A percentile compares a stretch with the other conserved stretches of the same genome.
phyloP scores from a whole-genome alignment of 2,113 vertebrate species.

The Larimichthys crocea region DNA sequence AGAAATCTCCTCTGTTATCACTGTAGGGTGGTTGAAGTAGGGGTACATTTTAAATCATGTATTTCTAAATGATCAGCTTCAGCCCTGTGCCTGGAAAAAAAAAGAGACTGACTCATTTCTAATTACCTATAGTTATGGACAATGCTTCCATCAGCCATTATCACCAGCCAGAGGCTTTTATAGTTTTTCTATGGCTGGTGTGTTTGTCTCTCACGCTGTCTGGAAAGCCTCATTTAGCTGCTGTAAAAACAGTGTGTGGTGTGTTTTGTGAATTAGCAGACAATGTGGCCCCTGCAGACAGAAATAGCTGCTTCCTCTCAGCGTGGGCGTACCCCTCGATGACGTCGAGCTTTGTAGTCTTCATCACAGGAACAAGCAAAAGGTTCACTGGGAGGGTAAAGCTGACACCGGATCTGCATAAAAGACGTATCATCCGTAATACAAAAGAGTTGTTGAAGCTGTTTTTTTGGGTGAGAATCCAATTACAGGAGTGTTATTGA shows the following conservation, averaged over 20 bases:
- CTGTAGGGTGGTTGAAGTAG: neutral
- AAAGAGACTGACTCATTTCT: slow-evolving; percentile 1
- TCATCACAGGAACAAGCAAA: slow-evolving; percentile 5
- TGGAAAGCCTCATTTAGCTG: slow-evolving; percentile 29
- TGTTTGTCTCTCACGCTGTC: slow-evolving; percentile 9
- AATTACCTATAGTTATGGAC: slow-evolving; percentile 8
- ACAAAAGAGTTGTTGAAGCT: slow-evolving; percentile 28
- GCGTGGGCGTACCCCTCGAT: slow-evolving; percentile 24
- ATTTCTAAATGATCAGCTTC: neutral
- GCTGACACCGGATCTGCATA: slow-evolving; percentile 48
- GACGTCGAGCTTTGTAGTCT: slow-evolving; percentile 32
- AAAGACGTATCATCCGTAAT: slow-evolving; percentile 41
- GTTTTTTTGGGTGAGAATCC: slow-evolving; percentile 19
- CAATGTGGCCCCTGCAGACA: slow-evolving; percentile 51
- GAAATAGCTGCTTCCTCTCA: slow-evolving; percentile 45
- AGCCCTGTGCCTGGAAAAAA: neutral
- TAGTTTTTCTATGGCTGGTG: slow-evolving; percentile 18
- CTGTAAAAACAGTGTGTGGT: slow-evolving; percentile 21
- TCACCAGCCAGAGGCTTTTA: slow-evolving; percentile 19
- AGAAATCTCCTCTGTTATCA: neutral
- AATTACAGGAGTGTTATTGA: slow-evolving; percentile 20
- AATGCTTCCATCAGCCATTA: slow-evolving; percentile 14
- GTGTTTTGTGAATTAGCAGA: slow-evolving; percentile 51
- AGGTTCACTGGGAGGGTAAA: slow-evolving; percentile 60
- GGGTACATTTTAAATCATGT: neutral